Percentiles rank a stretch among this genome's conserved stretches.
Evolutionary conservation across 2,797 vertebrate genomes (phyloP).

Genomic region (Thunnus albacares): DNA sequence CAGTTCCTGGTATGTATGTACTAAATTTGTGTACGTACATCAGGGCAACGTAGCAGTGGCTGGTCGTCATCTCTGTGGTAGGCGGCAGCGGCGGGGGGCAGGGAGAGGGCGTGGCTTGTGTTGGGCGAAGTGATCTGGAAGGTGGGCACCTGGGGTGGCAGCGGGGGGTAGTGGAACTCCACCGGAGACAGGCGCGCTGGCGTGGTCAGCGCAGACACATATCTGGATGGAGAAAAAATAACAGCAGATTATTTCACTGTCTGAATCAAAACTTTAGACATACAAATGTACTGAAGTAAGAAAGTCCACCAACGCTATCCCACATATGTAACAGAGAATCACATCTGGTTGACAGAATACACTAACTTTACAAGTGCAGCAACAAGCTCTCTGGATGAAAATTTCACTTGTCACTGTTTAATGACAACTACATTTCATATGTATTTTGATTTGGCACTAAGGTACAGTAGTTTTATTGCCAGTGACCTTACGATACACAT

Average conservation of each 20-base stretch:
- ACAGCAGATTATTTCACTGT: neutral
- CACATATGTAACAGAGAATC: neutral
- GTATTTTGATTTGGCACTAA: neutral
- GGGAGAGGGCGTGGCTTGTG: slow-evolving; percentile 92
- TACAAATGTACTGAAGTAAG: neutral
- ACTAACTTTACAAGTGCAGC: neutral
- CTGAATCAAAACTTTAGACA: neutral
- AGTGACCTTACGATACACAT: neutral
- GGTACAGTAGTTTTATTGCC: neutral
- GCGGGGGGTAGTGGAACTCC: slow-evolving; percentile 94
- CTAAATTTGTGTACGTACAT: slow-evolving; percentile 70
- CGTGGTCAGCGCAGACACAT: slow-evolving; percentile 97
- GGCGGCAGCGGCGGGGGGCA: slow-evolving; percentile 89
- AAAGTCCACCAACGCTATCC: neutral
- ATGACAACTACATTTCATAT: neutral
- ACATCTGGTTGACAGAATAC: neutral
- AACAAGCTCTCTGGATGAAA: neutral
- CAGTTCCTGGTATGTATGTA: neutral
- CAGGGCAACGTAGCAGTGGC: slow-evolving; percentile 91
- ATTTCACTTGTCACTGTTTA: neutral
- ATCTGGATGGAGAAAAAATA: slow-evolving; percentile 83
- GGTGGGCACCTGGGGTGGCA: slow-evolving; percentile 94
- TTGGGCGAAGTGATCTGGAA: slow-evolving; percentile 98
- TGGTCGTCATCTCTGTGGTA: slow-evolving; percentile 94
- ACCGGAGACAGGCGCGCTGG: slow-evolving; percentile 96